Percentiles rank a stretch among this genome's conserved stretches.
These are phyloP conservation scores for Calameuta idolon DNA, from an alignment of 2,888 invertebrate genomes.

Conservation along the genomic window DNA sequence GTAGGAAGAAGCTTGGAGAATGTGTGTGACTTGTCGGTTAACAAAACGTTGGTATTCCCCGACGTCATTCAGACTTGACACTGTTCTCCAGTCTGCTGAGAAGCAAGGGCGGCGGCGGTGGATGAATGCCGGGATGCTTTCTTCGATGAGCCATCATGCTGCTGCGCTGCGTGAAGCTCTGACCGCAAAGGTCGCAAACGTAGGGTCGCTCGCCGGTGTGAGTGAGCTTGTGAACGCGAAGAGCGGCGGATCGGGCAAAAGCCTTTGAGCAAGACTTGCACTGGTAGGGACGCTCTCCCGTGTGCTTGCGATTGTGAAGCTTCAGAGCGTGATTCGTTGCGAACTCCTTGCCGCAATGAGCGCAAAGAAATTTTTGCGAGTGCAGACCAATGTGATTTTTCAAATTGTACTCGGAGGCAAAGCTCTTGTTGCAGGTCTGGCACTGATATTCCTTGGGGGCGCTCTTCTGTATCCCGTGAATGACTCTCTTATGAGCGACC, in stretches of 20 bases:
- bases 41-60: too few relatives aligned
- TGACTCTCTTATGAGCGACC: slow-evolving; percentile 28
- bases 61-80: slow-evolving; percentile 1
- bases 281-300: slow-evolving; percentile 1
- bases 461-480: slow-evolving; percentile 13
- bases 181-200: slow-evolving; percentile 1
- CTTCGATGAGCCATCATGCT: slow-evolving; percentile 32
- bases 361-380: slow-evolving; percentile 40
- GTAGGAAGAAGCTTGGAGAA: too few relatives aligned
- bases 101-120: slow-evolving; percentile 28
- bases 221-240: slow-evolving; percentile 1
- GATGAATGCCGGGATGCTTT: slow-evolving; percentile 33
- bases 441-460: slow-evolving; percentile 11
- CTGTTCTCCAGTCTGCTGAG: slow-evolving; percentile 10
- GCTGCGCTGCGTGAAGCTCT: slow-evolving; percentile 23
- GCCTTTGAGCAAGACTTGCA: slow-evolving; percentile 24
- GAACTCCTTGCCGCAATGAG: slow-evolving; percentile 34
- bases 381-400: slow-evolving; percentile 35
- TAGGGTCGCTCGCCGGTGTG: slow-evolving; percentile 4
- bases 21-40: too few relatives aligned
- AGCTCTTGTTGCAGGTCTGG: slow-evolving; percentile 29
- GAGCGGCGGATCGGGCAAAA: slow-evolving; percentile 23
- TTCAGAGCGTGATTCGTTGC: slow-evolving; percentile 30
- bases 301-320: slow-evolving; percentile 4
- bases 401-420: slow-evolving; percentile 31